Evolutionary conservation across 2,797 vertebrate species (phyloP).

Genomic region (Parauchenoglanis punctatus): DNA sequence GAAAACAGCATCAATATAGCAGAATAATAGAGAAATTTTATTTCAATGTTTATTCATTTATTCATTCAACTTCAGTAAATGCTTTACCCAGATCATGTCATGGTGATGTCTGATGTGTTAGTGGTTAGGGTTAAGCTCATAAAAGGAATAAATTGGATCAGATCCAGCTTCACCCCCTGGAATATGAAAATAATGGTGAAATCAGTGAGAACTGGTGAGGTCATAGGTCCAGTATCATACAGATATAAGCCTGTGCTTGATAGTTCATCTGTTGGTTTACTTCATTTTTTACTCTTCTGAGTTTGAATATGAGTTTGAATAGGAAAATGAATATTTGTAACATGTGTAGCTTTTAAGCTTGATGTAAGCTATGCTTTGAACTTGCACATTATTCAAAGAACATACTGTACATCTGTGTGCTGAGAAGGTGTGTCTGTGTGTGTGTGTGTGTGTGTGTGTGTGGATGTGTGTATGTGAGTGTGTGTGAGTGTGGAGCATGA

Average conservation of each 20-base stretch:
- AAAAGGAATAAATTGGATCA: background rate
- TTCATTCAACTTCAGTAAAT: background rate
- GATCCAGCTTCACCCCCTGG: background rate
- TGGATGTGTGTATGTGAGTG: too few relatives aligned
- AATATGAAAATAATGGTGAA: background rate
- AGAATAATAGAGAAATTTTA: too few relatives aligned
- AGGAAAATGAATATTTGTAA: slow-evolving; percentile 47
- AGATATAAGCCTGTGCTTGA: background rate
- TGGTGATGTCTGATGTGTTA: background rate
- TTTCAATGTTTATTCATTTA: background rate
- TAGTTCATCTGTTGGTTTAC: background rate
- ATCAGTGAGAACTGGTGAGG: background rate
- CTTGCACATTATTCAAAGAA: slow-evolving; percentile 40
- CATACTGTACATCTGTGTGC: slow-evolving; percentile 62
- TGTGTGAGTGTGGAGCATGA: background rate
- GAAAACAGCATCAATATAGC: too few relatives aligned
- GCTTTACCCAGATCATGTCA: background rate
- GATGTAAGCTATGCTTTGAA: slow-evolving; percentile 40
- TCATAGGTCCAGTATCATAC: background rate
- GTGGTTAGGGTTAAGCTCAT: background rate
- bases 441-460: slow-evolving; percentile 27
- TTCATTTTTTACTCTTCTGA: background rate
- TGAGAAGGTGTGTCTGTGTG: slow-evolving; percentile 28
- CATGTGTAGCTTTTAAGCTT: slow-evolving; percentile 45
- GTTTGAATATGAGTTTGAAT: slow-evolving; percentile 26